phyloP scores from a whole-genome alignment of 2,888 invertebrate genomes.

The Achlya flavicornis region DNA sequence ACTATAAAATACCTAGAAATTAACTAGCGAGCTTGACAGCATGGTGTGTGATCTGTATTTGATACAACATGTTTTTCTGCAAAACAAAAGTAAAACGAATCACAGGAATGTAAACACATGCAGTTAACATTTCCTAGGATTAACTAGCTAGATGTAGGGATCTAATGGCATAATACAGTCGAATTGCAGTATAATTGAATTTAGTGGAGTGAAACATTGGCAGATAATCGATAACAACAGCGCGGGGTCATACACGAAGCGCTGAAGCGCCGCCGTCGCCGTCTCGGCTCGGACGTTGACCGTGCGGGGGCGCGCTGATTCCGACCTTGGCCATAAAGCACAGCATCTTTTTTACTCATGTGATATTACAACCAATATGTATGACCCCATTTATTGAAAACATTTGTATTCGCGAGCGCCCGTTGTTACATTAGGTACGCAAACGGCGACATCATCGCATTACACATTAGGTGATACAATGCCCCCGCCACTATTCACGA shows the following conservation, averaged over 20 bases:
- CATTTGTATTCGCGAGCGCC: constrained; percentile 22
- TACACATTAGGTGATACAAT: constrained; percentile 23
- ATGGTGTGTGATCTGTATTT: background rate
- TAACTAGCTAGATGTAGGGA: background rate
- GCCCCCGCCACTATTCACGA: constrained; percentile 31
- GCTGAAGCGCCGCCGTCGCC: constrained; percentile 64
- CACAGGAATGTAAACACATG: background rate
- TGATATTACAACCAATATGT: constrained; percentile 23
- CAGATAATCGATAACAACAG: constrained; percentile 72
- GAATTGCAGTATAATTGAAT: constrained; percentile 56
- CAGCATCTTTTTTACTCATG: constrained; percentile 38
- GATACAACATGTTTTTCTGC: no score
- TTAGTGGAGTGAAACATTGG: constrained; percentile 62
- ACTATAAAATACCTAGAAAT: background rate
- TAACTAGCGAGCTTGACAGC: background rate
- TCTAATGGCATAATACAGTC: background rate
- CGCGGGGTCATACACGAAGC: constrained; percentile 62
- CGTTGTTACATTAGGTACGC: constrained; percentile 29
- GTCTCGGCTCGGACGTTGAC: constrained; percentile 74
- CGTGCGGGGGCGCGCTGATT: constrained; percentile 66
- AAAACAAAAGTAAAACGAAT: background rate
- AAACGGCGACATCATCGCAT: constrained; percentile 34
- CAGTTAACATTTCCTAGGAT: background rate
- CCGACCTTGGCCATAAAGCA: constrained; percentile 67
- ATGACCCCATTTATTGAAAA: constrained; percentile 27